These are phyloP conservation scores for Gnathonemus echidnorhynchus DNA, from an alignment of 2,113 vertebrate genomes.

Conservation along the genomic window DNA sequence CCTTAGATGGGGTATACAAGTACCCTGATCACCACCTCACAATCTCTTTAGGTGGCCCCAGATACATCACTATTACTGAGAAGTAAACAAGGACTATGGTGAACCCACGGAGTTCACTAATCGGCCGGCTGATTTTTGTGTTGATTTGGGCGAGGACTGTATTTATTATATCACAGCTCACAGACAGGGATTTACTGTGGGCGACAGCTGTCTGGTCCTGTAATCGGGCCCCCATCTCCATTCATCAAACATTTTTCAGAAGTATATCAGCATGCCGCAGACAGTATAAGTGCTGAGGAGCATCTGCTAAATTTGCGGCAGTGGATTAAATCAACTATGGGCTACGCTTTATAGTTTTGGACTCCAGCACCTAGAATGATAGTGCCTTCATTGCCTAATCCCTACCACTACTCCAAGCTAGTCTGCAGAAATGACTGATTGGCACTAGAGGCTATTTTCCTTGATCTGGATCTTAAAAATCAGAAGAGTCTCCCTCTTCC, in stretches of 20 bases:
- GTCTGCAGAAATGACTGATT: not conserved
- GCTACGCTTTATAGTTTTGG: not conserved
- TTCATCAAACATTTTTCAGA: not conserved
- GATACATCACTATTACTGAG: not conserved
- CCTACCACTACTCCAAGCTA: not conserved
- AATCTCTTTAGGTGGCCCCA: not conserved
- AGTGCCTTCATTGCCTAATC: not conserved
- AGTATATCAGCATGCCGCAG: not conserved
- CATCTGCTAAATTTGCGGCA: not conserved
- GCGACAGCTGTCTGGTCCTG: not conserved
- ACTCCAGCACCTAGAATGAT: not conserved
- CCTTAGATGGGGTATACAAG: not conserved
- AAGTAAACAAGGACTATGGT: not conserved
- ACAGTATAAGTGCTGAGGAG: not conserved
- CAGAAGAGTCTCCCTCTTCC: not conserved
- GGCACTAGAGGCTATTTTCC: not conserved
- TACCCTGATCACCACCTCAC: not conserved
- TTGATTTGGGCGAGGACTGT: not conserved
- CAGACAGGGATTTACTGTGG: not conserved
- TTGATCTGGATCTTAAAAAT: not conserved
- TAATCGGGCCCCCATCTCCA: not conserved
- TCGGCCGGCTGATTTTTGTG: not conserved
- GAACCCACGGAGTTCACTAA: not conserved
- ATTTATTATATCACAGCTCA: not conserved
- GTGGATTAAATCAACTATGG: not conserved